A percentile compares a stretch with the other conserved stretches of the same genome.
Conservation (phyloP, 2,797 vertebrate species). For the Heliangelus exortis region DNA sequence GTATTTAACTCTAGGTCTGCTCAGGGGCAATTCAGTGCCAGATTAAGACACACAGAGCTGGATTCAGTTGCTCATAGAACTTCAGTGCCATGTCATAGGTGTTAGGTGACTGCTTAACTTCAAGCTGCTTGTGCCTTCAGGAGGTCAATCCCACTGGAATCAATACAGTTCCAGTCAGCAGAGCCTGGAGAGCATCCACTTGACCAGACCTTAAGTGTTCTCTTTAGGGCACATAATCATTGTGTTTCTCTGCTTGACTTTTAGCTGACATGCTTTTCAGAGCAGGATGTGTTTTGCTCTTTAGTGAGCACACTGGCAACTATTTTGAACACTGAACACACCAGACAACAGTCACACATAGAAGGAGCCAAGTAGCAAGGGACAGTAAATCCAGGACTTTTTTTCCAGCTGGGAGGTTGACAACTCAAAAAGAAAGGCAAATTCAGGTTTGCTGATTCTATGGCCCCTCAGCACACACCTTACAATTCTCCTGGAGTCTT, state of each 20-base stretch:
- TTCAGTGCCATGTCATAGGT: neutral
- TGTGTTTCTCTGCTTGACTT: neutral
- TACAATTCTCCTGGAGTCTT: neutral
- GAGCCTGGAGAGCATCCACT: neutral
- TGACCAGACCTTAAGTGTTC: neutral
- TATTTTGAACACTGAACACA: neutral
- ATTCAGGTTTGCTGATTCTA: neutral
- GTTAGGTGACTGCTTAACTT: neutral
- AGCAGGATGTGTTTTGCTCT: neutral
- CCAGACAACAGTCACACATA: neutral
- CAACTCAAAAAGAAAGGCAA: neutral
- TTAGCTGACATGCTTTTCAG: neutral
- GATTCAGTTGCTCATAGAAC: neutral
- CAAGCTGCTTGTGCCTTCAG: neutral
- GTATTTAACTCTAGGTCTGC: neutral
- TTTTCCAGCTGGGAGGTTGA: neutral
- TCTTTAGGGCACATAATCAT: neutral
- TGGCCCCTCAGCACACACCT: neutral
- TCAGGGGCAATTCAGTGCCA: neutral
- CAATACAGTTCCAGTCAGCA: neutral
- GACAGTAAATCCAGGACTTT: neutral
- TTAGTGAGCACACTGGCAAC: neutral
- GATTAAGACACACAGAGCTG: neutral
- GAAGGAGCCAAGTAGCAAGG: neutral
- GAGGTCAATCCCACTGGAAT: neutral